Base-by-base conservation (phyloP, 23 tunicate genomes). In the Styela clava region DNA sequence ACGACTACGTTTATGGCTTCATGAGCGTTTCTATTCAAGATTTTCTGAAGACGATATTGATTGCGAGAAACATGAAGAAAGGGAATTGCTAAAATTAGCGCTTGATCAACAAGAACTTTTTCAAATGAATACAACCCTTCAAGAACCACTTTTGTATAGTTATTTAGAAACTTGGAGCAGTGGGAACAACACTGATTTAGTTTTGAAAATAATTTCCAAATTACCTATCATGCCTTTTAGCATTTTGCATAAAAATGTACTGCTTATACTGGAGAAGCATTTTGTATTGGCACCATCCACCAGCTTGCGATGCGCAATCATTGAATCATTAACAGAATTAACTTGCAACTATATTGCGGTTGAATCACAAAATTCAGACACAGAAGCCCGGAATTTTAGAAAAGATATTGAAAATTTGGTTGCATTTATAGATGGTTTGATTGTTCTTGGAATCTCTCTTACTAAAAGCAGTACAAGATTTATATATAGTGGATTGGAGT, bases 151-250 rank as follows among this genome's bases (percentile, higher is more conserved):
- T 51, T 24, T 35, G 7, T 78, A 52, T 68, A 52, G 68, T 20
- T 78, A 78, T 31, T 31, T 78, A 35, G 33, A 64, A 29, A 61
- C 34, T 12, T 78, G 82, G 82, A 78, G 61, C 56, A 64, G 82
- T 26, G 29, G 24, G 28, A 64, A 56, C 33, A 28, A 78, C 35
- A 23, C 36, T n/a, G 68, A 24, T 61, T 2, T 52, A 19, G 61
- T 78, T 31, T 26, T 78, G 20, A 78, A 78, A 78, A 34, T 78
- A 9, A 78, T 78, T 29, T 31, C 69, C 28, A 78, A 61, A 52
- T 24, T 78, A 27, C 62, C 31, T 18, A 0, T 78, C 12, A 21
- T 78, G 29, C 82, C 82, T 24, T 52, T 78, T 78, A 23, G 30
- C 29, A 34, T 62, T 24, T 35, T 78, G 21, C 34, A 56, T 2